Conservation (phyloP, 2,888 invertebrate genomes). For the Urechis unicinctus region DNA sequence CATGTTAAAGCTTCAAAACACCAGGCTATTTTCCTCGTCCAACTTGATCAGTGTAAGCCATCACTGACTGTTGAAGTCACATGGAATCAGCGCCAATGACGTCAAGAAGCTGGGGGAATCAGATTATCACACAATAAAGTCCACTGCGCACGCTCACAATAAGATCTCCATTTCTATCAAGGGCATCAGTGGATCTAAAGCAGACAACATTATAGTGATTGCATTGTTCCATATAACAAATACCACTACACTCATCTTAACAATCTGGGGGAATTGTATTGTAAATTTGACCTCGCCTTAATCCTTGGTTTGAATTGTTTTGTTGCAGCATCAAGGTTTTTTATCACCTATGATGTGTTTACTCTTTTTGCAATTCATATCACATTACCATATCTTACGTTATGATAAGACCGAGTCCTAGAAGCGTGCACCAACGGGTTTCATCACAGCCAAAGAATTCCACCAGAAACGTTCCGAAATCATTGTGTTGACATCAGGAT, state of each 20-base stretch:
- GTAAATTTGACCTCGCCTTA: too few relatives aligned
- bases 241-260: too few relatives aligned
- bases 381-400: too few relatives aligned
- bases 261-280: too few relatives aligned
- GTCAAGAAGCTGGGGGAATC: slow-evolving; percentile 88
- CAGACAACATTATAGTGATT: slow-evolving; percentile 76
- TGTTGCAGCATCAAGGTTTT: too few relatives aligned
- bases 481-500: slow-evolving; percentile 80
- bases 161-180: slow-evolving; percentile 76
- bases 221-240: background rate
- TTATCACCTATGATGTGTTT: too few relatives aligned
- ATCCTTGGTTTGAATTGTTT: too few relatives aligned
- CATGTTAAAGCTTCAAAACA: too few relatives aligned
- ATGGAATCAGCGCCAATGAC: slow-evolving; percentile 80
- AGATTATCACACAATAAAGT: slow-evolving; percentile 90
- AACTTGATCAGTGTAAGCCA: too few relatives aligned
- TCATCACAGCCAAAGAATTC: slow-evolving; percentile 93
- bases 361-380: too few relatives aligned
- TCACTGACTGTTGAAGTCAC: slow-evolving; percentile 62
- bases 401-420: slow-evolving; percentile 73
- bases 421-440: slow-evolving; percentile 94
- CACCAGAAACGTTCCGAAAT: slow-evolving; percentile 93
- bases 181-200: slow-evolving; percentile 96
- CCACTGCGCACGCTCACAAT: slow-evolving; percentile 90
- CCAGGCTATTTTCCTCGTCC: too few relatives aligned